Percentiles rank a stretch among this genome's conserved stretches.
These are phyloP conservation scores for Kryptolebias marmoratus DNA, from an alignment of 2,113 vertebrate species.

Conservation along the genomic window DNA sequence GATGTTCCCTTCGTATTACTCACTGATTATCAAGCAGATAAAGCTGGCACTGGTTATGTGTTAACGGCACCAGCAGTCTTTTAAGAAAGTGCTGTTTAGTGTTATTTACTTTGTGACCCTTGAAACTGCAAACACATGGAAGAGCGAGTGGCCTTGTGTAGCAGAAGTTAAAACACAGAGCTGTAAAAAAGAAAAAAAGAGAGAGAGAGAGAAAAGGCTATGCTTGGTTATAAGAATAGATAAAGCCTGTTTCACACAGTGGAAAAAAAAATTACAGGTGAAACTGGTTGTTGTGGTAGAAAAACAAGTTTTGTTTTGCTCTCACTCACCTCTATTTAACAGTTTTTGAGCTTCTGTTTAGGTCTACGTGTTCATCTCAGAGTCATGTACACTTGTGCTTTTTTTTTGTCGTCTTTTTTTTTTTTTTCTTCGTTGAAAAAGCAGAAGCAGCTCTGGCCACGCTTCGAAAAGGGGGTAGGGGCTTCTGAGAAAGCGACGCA, in stretches of 20 bases:
- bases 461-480: conserved; percentile 58
- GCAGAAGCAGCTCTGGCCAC: conserved; percentile 59
- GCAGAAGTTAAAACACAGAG: conserved; percentile 59
- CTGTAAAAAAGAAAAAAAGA: conserved; percentile 42
- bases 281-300: conserved; percentile 73
- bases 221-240: conserved; percentile 63
- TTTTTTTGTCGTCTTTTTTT: conserved; percentile 58
- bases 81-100: conserved; percentile 61
- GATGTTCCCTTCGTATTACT: conserved; percentile 55
- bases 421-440: conserved; percentile 35
- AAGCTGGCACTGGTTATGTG: conserved; percentile 34
- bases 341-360: conserved; percentile 70
- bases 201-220: conserved; percentile 12
- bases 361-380: conserved; percentile 55
- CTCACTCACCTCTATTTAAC: conserved; percentile 64
- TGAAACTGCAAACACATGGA: conserved; percentile 38
- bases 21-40: conserved; percentile 70
- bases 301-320: conserved; percentile 72
- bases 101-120: conserved; percentile 64
- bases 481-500: conserved; percentile 76
- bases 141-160: conserved; percentile 46
- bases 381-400: conserved; percentile 49
- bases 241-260: conserved; percentile 57
- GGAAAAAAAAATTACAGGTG: conserved; percentile 39
- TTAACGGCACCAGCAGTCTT: conserved; percentile 56